phyloP scores from a whole-genome alignment of 2,888 invertebrate species.

The Habrosyne pyritoides region DNA sequence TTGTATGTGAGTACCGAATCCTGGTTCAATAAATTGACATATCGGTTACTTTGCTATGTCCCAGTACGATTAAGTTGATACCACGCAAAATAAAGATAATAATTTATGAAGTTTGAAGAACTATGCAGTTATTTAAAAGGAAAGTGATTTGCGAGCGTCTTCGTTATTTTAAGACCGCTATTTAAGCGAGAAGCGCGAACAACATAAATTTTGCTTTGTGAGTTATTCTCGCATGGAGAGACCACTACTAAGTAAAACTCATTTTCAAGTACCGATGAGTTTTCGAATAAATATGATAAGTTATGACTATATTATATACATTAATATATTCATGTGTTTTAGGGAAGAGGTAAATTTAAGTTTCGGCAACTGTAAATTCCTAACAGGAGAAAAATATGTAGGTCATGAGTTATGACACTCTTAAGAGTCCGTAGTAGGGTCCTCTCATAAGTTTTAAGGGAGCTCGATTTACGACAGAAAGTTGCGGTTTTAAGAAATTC shows the following conservation, averaged over 20 bases:
- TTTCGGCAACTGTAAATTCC: constrained; percentile 4
- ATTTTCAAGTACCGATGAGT: too few relatives aligned
- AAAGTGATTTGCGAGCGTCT: constrained; percentile 36
- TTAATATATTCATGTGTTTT: too few relatives aligned
- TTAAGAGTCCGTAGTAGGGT: constrained; percentile 21
- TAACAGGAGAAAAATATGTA: not conserved
- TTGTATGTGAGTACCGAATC: too few relatives aligned
- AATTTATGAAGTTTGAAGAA: too few relatives aligned
- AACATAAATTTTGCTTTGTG: constrained; percentile 38
- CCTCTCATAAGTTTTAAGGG: constrained; percentile 41
- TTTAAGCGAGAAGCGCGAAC: constrained; percentile 6
- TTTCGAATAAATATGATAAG: too few relatives aligned
- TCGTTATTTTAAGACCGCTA: constrained; percentile 31
- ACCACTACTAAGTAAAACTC: constrained; percentile 30
- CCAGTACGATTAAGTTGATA: too few relatives aligned
- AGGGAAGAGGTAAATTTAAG: constrained; percentile 19
- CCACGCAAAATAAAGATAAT: too few relatives aligned
- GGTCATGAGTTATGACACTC: not conserved
- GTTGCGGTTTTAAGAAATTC: constrained; percentile 54
- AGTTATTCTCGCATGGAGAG: constrained; percentile 13
- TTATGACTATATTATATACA: too few relatives aligned
- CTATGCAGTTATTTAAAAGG: constrained; percentile 16
- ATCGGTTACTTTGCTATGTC: too few relatives aligned
- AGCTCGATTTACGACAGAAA: constrained; percentile 58
- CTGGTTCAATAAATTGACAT: too few relatives aligned